These are phyloP conservation scores for Melopsittacus undulatus DNA, from an alignment of 2,797 vertebrate genomes.

Conservation along the genomic window DNA sequence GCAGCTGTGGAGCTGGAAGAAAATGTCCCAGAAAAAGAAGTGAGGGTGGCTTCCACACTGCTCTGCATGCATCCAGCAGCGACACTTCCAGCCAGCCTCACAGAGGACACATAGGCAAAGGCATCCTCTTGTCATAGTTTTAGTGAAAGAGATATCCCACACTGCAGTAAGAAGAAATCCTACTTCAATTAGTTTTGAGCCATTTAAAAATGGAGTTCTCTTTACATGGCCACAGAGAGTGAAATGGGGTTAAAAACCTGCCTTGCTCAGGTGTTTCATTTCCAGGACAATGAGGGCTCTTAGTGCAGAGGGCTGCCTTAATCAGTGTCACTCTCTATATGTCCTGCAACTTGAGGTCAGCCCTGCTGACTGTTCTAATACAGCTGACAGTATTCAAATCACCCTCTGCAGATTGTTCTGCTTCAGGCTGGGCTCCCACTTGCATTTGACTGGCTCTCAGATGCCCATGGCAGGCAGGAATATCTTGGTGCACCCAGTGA, in stretches of 20 bases:
- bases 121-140: not conserved
- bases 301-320: not conserved
- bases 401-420: not conserved
- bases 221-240: not conserved
- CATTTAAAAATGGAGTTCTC: not conserved
- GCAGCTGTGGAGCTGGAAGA: not conserved
- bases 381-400: not conserved
- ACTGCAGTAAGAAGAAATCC: not conserved
- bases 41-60: not conserved
- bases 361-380: not conserved
- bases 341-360: not conserved
- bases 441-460: fast-evolving
- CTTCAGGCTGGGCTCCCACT: not conserved
- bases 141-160: not conserved
- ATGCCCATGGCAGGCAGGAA: not conserved
- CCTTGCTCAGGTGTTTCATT: not conserved
- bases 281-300: not conserved
- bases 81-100: not conserved
- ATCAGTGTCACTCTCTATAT: not conserved
- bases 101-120: not conserved
- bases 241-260: not conserved
- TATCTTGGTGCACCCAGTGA: fast-evolving
- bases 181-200: not conserved
- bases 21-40: not conserved
- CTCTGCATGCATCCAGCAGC: not conserved